Evolutionary conservation across 2,888 invertebrate genomes (phyloP).

Genomic region (Prosapia bicincta): DNA sequence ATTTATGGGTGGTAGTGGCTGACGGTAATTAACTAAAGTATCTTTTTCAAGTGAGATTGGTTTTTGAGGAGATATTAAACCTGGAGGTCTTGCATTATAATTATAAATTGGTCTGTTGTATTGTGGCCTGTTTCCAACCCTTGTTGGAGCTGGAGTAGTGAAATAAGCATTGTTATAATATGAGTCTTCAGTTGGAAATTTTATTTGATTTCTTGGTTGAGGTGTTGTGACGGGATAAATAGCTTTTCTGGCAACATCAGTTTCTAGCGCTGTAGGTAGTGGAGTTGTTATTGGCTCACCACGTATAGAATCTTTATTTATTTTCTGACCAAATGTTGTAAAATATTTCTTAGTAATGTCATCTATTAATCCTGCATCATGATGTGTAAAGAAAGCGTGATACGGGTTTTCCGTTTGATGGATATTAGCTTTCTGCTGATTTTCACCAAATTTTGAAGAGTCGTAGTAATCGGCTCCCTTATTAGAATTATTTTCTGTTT

Average conservation of each 20-base stretch:
- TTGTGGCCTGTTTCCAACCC: not conserved
- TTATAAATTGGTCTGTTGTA: slow-evolving; percentile 15
- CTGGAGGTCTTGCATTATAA: slow-evolving; percentile 12
- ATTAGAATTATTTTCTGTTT: not conserved
- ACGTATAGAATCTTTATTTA: slow-evolving; percentile 42
- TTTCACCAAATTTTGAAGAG: not conserved
- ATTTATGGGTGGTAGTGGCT: slow-evolving; percentile 63
- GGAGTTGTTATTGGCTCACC: slow-evolving; percentile 40
- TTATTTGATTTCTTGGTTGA: slow-evolving; percentile 34
- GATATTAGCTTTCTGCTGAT: slow-evolving; percentile 34
- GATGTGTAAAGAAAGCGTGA: slow-evolving; percentile 64
- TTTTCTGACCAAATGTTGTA: slow-evolving; percentile 68
- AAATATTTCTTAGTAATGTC: slow-evolving; percentile 73
- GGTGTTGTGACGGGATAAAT: slow-evolving; percentile 33
- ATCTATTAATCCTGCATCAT: slow-evolving; percentile 62
- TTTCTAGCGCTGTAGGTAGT: slow-evolving; percentile 38
- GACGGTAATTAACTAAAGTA: slow-evolving; percentile 66
- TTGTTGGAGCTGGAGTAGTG: slow-evolving; percentile 7
- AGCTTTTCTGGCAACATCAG: slow-evolving; percentile 31
- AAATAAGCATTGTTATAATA: not conserved
- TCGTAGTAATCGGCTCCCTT: not conserved
- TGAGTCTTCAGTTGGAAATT: not conserved
- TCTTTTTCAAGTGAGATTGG: slow-evolving; percentile 56
- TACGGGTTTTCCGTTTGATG: slow-evolving; percentile 54
- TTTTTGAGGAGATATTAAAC: slow-evolving; percentile 1